A percentile compares a stretch with the other conserved stretches of the same genome.
Conservation (phyloP, 2,888 invertebrate species). For the Sesia bembeciformis region DNA sequence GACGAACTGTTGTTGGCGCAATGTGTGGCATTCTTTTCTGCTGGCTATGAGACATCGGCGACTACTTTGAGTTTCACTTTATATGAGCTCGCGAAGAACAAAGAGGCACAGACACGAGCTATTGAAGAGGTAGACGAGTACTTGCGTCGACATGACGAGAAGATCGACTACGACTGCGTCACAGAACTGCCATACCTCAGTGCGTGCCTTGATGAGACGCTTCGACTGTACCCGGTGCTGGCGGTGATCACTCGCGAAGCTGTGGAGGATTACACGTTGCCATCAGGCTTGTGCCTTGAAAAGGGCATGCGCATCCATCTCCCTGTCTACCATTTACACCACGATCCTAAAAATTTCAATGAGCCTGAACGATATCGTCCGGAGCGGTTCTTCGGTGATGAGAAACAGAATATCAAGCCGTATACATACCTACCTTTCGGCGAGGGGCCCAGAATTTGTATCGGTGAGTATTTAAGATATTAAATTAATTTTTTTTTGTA, state of each 20-base stretch:
- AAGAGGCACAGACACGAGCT: slow-evolving; percentile 21
- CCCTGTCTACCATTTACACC: slow-evolving; percentile 41
- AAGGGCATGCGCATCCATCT: slow-evolving; percentile 42
- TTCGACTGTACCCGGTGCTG: slow-evolving; percentile 44
- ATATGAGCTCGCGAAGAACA: slow-evolving; percentile 35
- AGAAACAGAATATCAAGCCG: slow-evolving; percentile 31
- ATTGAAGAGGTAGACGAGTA: slow-evolving; percentile 31
- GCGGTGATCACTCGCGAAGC: slow-evolving; percentile 38
- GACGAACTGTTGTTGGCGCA: slow-evolving; percentile 52
- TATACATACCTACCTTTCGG: slow-evolving; percentile 52
- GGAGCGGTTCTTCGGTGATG: slow-evolving; percentile 37
- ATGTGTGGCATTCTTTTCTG: slow-evolving; percentile 57
- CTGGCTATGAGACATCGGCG: slow-evolving; percentile 42
- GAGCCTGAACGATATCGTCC: slow-evolving; percentile 41
- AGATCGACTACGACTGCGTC: slow-evolving; percentile 31
- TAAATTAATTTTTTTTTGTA: neutral
- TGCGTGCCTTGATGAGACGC: slow-evolving; percentile 35
- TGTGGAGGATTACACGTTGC: slow-evolving; percentile 35
- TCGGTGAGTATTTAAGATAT: slow-evolving; percentile 26
- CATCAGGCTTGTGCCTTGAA: slow-evolving; percentile 32
- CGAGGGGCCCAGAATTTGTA: slow-evolving; percentile 48
- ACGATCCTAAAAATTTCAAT: slow-evolving; percentile 35
- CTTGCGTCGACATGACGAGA: slow-evolving; percentile 17
- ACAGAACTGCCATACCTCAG: slow-evolving; percentile 28
- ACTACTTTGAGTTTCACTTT: slow-evolving; percentile 25